Conservation (phyloP, 2,113 vertebrate species). For the Narcine bancroftii region DNA sequence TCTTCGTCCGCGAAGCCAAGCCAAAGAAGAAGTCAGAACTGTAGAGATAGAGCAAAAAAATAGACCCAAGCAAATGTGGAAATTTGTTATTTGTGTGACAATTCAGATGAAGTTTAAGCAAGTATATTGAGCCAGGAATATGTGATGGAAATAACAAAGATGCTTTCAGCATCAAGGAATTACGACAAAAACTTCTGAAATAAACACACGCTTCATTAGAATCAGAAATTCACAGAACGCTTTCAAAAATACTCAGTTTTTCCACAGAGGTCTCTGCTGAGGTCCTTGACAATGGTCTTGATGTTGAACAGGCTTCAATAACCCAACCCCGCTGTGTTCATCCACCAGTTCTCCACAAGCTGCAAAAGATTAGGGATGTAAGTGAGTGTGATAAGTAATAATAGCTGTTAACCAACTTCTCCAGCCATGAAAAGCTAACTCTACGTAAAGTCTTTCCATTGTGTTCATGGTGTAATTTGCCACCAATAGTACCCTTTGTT, state of each 20-base stretch:
- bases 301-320: neutral
- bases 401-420: neutral
- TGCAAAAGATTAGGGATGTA: neutral
- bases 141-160: neutral
- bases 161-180: neutral
- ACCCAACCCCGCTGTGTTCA: no score
- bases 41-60: no score
- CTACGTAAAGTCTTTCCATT: neutral
- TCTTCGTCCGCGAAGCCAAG: no score
- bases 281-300: neutral
- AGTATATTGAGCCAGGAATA: neutral
- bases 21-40: no score
- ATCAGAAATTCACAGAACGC: neutral
- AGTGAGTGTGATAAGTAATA: neutral
- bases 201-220: neutral
- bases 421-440: neutral
- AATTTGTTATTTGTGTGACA: neutral
- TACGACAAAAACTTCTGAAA: neutral
- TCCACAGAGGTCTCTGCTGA: neutral
- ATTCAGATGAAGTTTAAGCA: neutral
- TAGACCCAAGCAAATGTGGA: neutral
- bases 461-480: neutral
- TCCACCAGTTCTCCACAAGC: neutral
- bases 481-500: neutral
- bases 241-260: neutral